Evolutionary conservation across 2,113 vertebrate species (phyloP).

Genomic region (Alethe diademata): DNA sequence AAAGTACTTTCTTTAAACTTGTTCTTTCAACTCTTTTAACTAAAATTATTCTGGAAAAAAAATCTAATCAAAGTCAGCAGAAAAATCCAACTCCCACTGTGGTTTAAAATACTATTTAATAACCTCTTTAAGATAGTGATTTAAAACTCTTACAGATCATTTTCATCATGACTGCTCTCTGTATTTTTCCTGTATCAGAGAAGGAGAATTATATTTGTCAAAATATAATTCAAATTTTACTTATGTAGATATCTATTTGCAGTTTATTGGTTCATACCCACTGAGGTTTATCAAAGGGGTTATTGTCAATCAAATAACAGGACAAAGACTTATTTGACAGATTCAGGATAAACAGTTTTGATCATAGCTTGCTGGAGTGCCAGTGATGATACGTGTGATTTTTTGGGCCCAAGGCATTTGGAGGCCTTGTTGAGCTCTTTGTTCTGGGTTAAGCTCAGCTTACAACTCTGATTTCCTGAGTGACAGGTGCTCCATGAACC

Average conservation of each 20-base stretch:
- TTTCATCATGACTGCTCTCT: neutral
- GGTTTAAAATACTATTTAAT: conserved; percentile 34
- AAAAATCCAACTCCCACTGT: neutral
- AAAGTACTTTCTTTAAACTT: conserved; percentile 25
- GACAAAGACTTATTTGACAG: neutral
- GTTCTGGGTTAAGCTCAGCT: neutral
- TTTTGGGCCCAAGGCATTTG: neutral
- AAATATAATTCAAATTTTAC: neutral
- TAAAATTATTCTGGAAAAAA: neutral
- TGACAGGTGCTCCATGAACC: neutral
- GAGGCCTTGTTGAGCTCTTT: neutral
- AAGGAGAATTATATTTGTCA: neutral
- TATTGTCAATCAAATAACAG: neutral
- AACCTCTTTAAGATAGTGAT: neutral
- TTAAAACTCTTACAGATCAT: neutral
- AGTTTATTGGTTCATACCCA: neutral
- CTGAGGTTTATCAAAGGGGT: neutral
- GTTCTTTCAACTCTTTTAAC: conserved; percentile 19
- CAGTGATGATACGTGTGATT: neutral
- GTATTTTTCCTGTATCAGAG: neutral
- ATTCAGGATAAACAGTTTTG: neutral
- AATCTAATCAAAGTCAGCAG: neutral
- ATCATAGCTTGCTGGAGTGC: neutral
- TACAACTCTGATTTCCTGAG: neutral
- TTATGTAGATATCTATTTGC: neutral